These are phyloP conservation scores for Pelosia muscerda DNA, from an alignment of 2,888 invertebrate genomes.

Conservation along the genomic window DNA sequence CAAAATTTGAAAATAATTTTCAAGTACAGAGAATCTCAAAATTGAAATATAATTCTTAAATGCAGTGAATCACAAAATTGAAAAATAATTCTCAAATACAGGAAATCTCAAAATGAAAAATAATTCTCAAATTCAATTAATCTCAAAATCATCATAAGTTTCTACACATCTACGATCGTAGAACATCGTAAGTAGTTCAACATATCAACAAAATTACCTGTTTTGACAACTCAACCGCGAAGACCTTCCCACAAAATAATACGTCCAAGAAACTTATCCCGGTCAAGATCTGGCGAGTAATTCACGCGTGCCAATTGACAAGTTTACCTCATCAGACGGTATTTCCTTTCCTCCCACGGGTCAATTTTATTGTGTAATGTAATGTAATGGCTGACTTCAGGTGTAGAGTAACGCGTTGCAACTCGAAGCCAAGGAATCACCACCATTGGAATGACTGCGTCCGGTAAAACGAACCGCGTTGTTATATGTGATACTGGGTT, in stretches of 20 bases:
- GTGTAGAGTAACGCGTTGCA: constrained; percentile 51
- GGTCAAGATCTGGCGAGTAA: constrained; percentile 25
- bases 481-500: constrained; percentile 27
- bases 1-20: too few species aligned
- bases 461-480: constrained; percentile 33
- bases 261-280: constrained; percentile 26
- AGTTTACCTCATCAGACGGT: constrained; percentile 78
- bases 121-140: too few species aligned
- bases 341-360: constrained; percentile 75
- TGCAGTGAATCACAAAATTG: too few species aligned
- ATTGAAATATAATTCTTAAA: too few species aligned
- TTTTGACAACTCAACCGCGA: constrained; percentile 16
- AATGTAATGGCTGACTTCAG: constrained; percentile 42
- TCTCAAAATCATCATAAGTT: too few species aligned
- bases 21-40: too few species aligned
- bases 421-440: constrained; percentile 35
- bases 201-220: constrained; percentile 11
- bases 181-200: not conserved
- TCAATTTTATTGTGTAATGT: constrained; percentile 43
- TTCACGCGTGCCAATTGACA: constrained; percentile 56
- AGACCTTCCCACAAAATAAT: constrained; percentile 20
- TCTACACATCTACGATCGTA: not conserved
- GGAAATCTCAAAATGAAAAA: too few species aligned
- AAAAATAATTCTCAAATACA: too few species aligned
- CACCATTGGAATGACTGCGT: constrained; percentile 18